Evolutionary conservation across 2,113 vertebrate species (phyloP).

Genomic region (Cathartes aura): DNA sequence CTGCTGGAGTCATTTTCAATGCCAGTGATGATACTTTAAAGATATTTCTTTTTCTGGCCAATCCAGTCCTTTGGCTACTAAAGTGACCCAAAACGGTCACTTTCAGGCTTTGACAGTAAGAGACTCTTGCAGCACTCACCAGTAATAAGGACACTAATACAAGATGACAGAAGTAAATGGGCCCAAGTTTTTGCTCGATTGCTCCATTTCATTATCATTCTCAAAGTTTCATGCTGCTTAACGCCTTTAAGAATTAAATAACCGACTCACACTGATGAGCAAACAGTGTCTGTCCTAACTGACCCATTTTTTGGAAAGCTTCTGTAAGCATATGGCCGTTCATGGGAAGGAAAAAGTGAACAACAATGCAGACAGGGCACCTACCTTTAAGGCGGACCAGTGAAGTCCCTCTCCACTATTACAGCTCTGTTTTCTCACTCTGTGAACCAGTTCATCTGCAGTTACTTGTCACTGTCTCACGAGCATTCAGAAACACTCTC

Average conservation of each 20-base stretch:
- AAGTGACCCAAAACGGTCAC: not conserved
- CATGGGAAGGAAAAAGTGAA: not conserved
- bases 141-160: constrained; percentile 20
- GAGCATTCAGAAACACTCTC: not conserved
- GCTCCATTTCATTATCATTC: constrained; percentile 1
- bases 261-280: not conserved
- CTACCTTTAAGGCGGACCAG: not conserved
- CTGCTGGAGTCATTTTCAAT: not conserved
- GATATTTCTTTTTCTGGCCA: not conserved
- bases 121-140: not conserved
- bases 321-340: not conserved
- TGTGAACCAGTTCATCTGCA: not conserved
- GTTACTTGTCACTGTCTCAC: not conserved
- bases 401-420: not conserved
- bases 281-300: not conserved
- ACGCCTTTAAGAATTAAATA: not conserved
- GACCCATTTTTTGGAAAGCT: not conserved
- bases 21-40: not conserved
- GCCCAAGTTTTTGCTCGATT: constrained; percentile 2
- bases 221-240: not conserved
- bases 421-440: not conserved
- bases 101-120: not conserved
- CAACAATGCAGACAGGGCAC: not conserved
- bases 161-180: constrained; percentile 29
- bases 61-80: not conserved